These are phyloP conservation scores for Pachycephus smyrnensis DNA, from an alignment of 2,888 invertebrate species.

Conservation along the genomic window DNA sequence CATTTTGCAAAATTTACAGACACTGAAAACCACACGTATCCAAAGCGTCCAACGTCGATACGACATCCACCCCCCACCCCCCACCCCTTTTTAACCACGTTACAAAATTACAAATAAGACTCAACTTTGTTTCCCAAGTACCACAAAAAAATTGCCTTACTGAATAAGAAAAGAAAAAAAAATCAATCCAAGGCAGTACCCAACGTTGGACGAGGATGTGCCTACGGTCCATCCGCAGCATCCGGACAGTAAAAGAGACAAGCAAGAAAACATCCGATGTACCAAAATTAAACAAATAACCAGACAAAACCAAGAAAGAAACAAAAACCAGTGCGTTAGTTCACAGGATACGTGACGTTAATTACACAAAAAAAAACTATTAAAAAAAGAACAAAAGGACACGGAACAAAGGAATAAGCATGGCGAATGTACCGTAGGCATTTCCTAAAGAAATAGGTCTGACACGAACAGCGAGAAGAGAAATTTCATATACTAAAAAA, in stretches of 20 bases:
- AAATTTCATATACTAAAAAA: background rate
- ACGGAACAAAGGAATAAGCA: conserved; percentile 18
- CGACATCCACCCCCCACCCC: background rate
- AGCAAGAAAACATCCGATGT: background rate
- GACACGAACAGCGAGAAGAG: background rate
- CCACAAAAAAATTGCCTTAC: background rate
- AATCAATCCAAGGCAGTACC: background rate
- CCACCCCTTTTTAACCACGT: background rate
- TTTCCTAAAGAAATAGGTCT: background rate
- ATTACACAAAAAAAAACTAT: conserved; percentile 10
- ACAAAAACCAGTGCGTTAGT: background rate
- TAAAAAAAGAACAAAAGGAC: conserved; percentile 17
- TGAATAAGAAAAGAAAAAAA: no score
- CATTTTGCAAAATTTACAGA: background rate
- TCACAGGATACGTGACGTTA: background rate
- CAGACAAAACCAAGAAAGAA: background rate
- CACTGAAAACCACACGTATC: background rate
- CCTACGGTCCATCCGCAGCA: background rate
- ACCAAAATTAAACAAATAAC: background rate
- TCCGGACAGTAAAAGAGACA: background rate
- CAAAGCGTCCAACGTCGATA: background rate
- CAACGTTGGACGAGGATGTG: background rate
- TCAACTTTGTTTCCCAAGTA: background rate
- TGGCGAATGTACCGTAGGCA: conserved; percentile 1
- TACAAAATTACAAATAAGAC: background rate